A percentile compares a stretch with the other conserved stretches of the same genome.
Evolutionary conservation across 1,140 invertebrate species (phyloP).

Genomic region (Battus philenor): DNA sequence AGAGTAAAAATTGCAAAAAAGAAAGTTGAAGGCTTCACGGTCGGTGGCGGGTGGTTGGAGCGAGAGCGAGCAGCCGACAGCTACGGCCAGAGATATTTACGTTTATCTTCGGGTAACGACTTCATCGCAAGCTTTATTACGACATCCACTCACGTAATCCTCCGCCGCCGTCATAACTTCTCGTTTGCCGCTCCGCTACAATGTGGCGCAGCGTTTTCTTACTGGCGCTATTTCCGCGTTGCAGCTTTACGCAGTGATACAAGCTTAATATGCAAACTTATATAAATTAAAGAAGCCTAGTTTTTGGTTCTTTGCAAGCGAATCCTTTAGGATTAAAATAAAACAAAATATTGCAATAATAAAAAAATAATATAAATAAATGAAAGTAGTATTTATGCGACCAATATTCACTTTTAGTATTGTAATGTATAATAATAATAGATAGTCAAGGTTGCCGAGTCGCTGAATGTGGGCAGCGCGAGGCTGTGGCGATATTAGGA

Average conservation of each 20-base stretch:
- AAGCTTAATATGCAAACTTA: conserved; percentile 19
- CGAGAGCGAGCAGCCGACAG: conserved; percentile 42
- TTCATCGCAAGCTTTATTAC: conserved; percentile 76
- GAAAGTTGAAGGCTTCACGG: conserved; percentile 25
- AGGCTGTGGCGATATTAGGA: no score
- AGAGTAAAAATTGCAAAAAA: conserved; percentile 6
- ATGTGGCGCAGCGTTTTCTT: conserved; percentile 59
- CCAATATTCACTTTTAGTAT: no score
- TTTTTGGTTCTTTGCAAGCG: no score
- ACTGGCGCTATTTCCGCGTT: conserved; percentile 33
- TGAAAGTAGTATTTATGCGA: no score
- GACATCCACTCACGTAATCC: conserved; percentile 75
- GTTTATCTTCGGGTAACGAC: conserved; percentile 74
- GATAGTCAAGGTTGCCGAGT: no score
- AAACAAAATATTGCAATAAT: no score
- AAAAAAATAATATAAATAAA: no score
- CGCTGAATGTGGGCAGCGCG: no score
- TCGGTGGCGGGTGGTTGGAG: conserved; percentile 26
- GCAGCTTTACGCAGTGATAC: conserved; percentile 14
- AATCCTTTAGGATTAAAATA: no score
- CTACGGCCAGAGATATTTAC: conserved; percentile 69
- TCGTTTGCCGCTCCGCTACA: conserved; percentile 67
- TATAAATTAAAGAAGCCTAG: no score
- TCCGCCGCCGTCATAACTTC: conserved; percentile 70
- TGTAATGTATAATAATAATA: no score